Evolutionary conservation across 2,113 vertebrate genomes (phyloP).

Genomic region (Neoarius graeffei): DNA sequence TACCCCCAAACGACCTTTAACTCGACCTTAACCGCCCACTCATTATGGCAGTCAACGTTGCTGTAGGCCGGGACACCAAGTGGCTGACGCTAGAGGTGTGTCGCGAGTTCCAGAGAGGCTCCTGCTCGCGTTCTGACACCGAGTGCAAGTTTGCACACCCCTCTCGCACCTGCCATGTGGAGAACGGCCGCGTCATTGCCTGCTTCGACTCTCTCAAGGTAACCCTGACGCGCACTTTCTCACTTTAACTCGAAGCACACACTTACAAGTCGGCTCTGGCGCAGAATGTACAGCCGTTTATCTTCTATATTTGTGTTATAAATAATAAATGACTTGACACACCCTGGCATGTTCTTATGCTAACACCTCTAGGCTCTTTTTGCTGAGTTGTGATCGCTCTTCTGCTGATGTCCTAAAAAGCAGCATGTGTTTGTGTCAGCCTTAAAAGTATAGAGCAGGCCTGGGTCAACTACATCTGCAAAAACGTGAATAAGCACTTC

Average conservation of each 20-base stretch:
- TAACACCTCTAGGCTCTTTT: slow-evolving; percentile 36
- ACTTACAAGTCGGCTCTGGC: background rate
- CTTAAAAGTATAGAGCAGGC: slow-evolving; percentile 3
- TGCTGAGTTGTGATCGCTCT: slow-evolving; percentile 46
- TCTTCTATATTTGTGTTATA: background rate
- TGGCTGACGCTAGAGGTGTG: slow-evolving; percentile 99
- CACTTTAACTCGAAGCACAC: background rate
- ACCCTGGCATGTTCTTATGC: background rate
- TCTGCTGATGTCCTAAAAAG: slow-evolving; percentile 48
- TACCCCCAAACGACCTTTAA: slow-evolving; percentile 26
- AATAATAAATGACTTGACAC: background rate
- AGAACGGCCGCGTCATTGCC: slow-evolving; percentile 97
- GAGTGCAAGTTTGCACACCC: slow-evolving; percentile 99
- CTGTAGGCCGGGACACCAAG: slow-evolving; percentile 94
- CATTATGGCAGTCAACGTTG: slow-evolving; percentile 86
- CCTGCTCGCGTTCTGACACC: slow-evolving; percentile 90
- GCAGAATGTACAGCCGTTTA: background rate
- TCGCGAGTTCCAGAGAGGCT: slow-evolving; percentile 96
- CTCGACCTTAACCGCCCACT: slow-evolving; percentile 44
- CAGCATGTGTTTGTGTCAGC: slow-evolving; percentile 35
- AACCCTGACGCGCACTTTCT: slow-evolving; percentile 57
- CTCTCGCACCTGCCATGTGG: slow-evolving; percentile 94
- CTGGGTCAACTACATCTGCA: slow-evolving; percentile 26
- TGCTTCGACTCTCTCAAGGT: slow-evolving; percentile 99
- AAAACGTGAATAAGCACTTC: slow-evolving; percentile 20